Evolutionary conservation across 1,140 invertebrate species (phyloP), one percentile per base, ranked within the genome.

Genomic region (Scaptodrosophila lebanonensis): DNA sequence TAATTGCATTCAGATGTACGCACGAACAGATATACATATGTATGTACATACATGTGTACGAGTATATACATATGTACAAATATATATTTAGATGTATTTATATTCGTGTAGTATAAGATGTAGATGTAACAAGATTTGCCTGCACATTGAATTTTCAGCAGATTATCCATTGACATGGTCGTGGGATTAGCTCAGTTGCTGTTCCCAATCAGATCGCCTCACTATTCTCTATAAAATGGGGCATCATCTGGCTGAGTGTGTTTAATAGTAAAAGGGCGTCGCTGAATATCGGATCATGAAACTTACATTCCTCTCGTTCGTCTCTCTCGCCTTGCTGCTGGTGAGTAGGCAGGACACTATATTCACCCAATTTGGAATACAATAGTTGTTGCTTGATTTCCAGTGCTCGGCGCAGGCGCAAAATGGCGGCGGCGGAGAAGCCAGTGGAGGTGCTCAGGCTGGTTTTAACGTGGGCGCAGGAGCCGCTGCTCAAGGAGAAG

Each of bases 371-470:
- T 22, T 5, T 30, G 8, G 22, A 3, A 25, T 2, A 8, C 20
- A 2, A 11, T 18, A 15, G 2, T 22, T 27, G 22, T 11, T 15
- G 8, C 4, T 16, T 18, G 2, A 12, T 39, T 50, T 40, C 2
- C 29, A 77, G 73, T 54, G 59, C 32, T 16, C 36, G 0, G 20
- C 36, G 0, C 54, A 40, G 25, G 67, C 58, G 16, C 51, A 77
- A 22, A 35, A 57, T 16, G 67, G 53, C 9, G 52, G 63, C 9
- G 49, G 35, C 18, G 48, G 47, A 11, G 58, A 53, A 5, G 25
- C 62, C 13, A 36, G 16, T 2, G 35, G 49, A 5, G 71, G 58
- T 3, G 59, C 51, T 2, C 39, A 33, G 5, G 71, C 57, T 3
- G 62, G 57, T 9, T 51, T 11, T 12, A 60, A 40, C 1, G 3